Conservation (phyloP, 2,797 vertebrate species). For the Sebastes taczanowskii region DNA sequence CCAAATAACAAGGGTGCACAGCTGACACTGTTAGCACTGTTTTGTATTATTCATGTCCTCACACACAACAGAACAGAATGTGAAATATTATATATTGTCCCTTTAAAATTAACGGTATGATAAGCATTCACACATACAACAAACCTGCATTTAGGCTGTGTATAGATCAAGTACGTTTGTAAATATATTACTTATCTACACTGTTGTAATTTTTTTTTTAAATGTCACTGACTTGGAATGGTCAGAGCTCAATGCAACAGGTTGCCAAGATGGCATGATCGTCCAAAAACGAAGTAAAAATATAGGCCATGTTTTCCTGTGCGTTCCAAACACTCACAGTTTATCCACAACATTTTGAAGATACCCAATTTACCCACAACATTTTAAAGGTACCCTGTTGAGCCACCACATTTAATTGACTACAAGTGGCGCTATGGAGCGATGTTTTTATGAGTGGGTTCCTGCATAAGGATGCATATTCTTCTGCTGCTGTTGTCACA, state of each 20-base stretch:
- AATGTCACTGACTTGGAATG: no score
- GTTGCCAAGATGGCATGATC: neutral
- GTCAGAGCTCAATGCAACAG: neutral
- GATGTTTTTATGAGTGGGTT: neutral
- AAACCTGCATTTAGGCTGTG: neutral
- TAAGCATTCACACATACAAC: neutral
- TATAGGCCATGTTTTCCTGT: neutral
- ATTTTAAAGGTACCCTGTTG: neutral
- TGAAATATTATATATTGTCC: neutral
- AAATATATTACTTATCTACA: neutral
- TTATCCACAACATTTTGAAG: no score
- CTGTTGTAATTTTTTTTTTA: neutral
- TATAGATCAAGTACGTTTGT: neutral
- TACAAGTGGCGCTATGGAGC: neutral
- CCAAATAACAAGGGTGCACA: constrained; percentile 9
- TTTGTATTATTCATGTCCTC: constrained; percentile 29
- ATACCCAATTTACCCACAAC: neutral
- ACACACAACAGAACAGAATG: neutral
- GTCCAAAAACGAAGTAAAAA: neutral
- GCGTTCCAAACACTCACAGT: neutral
- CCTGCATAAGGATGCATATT: neutral
- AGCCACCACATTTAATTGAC: neutral
- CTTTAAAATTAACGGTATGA: neutral
- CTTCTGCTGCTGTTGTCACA: neutral
- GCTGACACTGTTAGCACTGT: constrained; percentile 2